Base-by-base conservation (phyloP, 2,797 vertebrate species). In the Arrhamphus sclerolepis region DNA sequence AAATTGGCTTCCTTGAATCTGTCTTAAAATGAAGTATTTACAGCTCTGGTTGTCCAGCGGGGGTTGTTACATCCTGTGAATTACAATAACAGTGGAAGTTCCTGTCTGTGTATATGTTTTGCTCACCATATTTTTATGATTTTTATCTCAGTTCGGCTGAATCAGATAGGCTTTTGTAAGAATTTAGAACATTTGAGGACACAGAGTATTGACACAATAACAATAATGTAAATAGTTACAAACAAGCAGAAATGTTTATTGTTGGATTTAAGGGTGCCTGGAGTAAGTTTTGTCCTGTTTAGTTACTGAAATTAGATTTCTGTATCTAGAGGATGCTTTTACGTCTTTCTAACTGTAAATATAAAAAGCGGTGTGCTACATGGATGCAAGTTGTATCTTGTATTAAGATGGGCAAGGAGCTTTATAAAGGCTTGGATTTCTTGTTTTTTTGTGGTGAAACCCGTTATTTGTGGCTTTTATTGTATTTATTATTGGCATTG, bases 211-310 rank as follows among this genome's bases (percentile, higher is more conserved):
- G 13, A 2, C 17, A 29, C 17, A 26, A 28, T n/a, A 26, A 26
- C n/a, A 48, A n/a, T 3, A 8, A 17, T 28, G 46, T 6, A 48
- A 28, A 26, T n/a, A 9, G 11, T 48, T 7, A 29, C 26, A 48
- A 59, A 57, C 8, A 19, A 47, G 51, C 42, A 16, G 4, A 18
- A 19, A 7, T 60, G 24, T 71, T 72, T 69, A 40, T 40, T 29
- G 2, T 48, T 2, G 20, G 21, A 40, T 44, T 73, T 42, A 48
- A 52, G 56, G 29, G 17, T 28, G 19, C 53, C 46, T 31, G 50
- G 47, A 54, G 43, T 26, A 53, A 41, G 28, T 40, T n/a, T 28
- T 60, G 6, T 29, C 3, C 31, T 34, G 31, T 34, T 34, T 34
- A 34, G 31, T 34, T 34, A 10, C 31, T 34, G 9, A 34, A 34